phyloP scores from a whole-genome alignment of 2,888 invertebrate species.

The Drosophila vallismaia region DNA sequence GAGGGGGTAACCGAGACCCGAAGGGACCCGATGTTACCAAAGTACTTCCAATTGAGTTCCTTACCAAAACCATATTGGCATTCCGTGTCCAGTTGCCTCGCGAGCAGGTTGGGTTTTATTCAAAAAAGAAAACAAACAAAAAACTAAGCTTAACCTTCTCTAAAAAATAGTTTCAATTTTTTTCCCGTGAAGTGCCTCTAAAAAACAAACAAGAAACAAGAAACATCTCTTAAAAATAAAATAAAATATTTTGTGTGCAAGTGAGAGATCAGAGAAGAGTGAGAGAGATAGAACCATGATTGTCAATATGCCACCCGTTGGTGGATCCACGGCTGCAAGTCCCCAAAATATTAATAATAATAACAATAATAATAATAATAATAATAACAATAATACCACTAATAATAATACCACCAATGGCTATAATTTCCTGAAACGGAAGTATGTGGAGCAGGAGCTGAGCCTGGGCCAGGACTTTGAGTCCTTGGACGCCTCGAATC shows the following conservation, averaged over 20 bases:
- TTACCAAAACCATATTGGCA: slow-evolving; percentile 33
- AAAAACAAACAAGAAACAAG: too few relatives aligned
- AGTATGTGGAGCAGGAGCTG: slow-evolving; percentile 59
- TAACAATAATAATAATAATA: slow-evolving; percentile 49
- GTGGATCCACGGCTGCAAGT: slow-evolving; percentile 45
- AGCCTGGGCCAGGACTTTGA: slow-evolving; percentile 56
- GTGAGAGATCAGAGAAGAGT: not conserved
- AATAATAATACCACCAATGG: slow-evolving; percentile 54
- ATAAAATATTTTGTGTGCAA: slow-evolving; percentile 26
- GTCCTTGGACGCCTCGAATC: slow-evolving; percentile 54
- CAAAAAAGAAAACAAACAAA: not conserved
- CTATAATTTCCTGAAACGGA: slow-evolving; percentile 81
- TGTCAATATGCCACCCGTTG: slow-evolving; percentile 78
- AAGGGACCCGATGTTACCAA: not conserved
- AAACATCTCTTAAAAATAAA: not conserved
- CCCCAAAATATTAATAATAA: slow-evolving; percentile 52
- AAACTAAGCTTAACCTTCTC: too few relatives aligned
- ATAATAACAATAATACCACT: slow-evolving; percentile 57
- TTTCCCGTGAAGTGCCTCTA: slow-evolving; percentile 20
- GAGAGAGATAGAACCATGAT: slow-evolving; percentile 59
- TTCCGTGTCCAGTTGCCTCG: slow-evolving; percentile 71
- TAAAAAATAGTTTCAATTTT: not conserved
- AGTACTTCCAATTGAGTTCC: slow-evolving; percentile 3
- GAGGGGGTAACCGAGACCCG: not conserved
- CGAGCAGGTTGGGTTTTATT: slow-evolving; percentile 43